These are phyloP conservation scores for Parambassis ranga DNA, from an alignment of 2,797 vertebrate genomes.

Conservation along the genomic window DNA sequence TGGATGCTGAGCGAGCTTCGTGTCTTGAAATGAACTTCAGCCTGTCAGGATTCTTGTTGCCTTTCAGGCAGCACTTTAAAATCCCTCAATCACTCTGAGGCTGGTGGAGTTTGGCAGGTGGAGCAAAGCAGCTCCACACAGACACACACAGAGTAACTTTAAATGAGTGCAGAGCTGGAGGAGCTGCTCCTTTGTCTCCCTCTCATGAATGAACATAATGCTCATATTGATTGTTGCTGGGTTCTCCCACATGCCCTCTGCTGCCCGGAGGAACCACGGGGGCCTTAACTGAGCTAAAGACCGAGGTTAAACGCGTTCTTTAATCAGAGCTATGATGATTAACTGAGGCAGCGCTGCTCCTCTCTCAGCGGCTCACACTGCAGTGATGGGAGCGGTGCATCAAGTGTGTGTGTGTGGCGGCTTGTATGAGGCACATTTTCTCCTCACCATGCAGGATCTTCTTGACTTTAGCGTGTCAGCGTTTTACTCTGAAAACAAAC, in stretches of 20 bases:
- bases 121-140: too few relatives aligned
- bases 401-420: not conserved
- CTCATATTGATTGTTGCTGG: constrained; percentile 37
- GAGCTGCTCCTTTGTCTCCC: constrained; percentile 29
- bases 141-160: too few relatives aligned
- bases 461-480: constrained; percentile 45
- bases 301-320: constrained; percentile 45
- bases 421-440: constrained; percentile 14
- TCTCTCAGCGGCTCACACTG: not conserved
- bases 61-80: too few relatives aligned
- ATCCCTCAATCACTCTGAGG: too few relatives aligned
- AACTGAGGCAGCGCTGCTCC: constrained; percentile 2
- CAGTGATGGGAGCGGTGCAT: not conserved
- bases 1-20: too few relatives aligned
- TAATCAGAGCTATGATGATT: constrained; percentile 53
- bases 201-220: constrained; percentile 20
- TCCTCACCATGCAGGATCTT: constrained; percentile 24
- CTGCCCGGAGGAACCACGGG: constrained; percentile 1
- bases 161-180: too few relatives aligned
- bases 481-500: constrained; percentile 39
- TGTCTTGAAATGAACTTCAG: too few relatives aligned
- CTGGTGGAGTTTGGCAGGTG: too few relatives aligned
- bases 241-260: constrained; percentile 6
- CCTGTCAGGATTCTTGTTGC: too few relatives aligned
- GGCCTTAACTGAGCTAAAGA: constrained; percentile 20